Base-by-base conservation (phyloP, 1,140 invertebrate genomes). In the Sarcophaga bullata region DNA sequence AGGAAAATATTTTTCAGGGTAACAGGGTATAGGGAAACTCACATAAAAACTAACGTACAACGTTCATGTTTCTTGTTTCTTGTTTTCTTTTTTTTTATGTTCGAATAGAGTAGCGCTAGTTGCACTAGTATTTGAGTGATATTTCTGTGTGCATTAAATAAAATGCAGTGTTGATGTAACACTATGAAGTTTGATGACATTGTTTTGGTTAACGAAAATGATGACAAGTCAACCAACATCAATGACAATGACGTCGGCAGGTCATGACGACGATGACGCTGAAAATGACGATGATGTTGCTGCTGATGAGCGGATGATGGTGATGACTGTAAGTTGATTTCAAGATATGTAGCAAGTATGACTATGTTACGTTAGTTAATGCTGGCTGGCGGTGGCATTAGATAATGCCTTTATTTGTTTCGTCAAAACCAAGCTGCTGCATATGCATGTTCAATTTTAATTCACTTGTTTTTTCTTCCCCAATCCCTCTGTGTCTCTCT, bases 151-250 rank as follows among this genome's bases (percentile, higher is more conserved):
- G n/a, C n/a, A 17, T 68, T 25, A 68, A 19, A 68, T 25, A n/a
- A 68, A 68, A 68, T 68, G 58, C 58, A 68, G n/a, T 68, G 58
- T 68, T 68, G 62, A 68, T 78, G 75, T 78, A 47, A 78, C 75
- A 78, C 50, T 37, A 37, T 78, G 75, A 78, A 78, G 75, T 78
- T 78, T 78, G 75, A 78, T 78, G 75, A 78, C 75, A 78, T 78
- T 78, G 75, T 78, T 78, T 50, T 78, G 62, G 62, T n/a, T 68
- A 19, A 19, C 62, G 62, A 68, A 68, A 78, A 78, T 78, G 75
- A 78, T 78, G 75, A 78, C 75, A 78, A 78, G 50, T 48, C 50
- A 52, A 8, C 6, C 50, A n/a, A 47, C 47, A 8, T 73, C 7
- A 13, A 15, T 73, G 73, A 76, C 48, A 48, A 76, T 47, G 46